A percentile compares a stretch with the other conserved stretches of the same genome.
phyloP scores from a whole-genome alignment of 2,797 vertebrate genomes.

The Tragopan temminckii region DNA sequence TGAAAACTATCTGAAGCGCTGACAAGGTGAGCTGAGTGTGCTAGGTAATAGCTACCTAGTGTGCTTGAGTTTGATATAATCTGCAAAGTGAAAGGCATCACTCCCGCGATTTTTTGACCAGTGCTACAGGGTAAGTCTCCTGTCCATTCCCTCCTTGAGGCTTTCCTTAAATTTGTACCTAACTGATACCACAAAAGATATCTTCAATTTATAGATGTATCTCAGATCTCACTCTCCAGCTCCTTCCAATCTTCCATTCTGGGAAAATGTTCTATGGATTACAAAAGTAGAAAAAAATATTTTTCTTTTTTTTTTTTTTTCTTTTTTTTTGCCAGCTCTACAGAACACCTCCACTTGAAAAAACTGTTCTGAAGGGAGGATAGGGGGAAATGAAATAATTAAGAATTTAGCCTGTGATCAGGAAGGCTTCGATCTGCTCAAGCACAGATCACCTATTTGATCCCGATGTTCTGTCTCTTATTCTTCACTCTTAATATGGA shows the following conservation, averaged over 20 bases:
- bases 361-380: not conserved
- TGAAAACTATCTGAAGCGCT: not conserved
- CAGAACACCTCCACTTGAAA: not conserved
- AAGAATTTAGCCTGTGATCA: not conserved
- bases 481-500: conserved; percentile 23
- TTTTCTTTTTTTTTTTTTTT: not conserved
- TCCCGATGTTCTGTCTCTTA: not conserved
- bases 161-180: not conserved
- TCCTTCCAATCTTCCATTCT: not conserved
- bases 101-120: not conserved
- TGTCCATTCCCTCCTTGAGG: not conserved
- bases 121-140: not conserved
- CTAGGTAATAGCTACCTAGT: not conserved
- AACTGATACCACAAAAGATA: not conserved
- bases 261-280: not conserved
- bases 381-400: not conserved
- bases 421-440: not conserved
- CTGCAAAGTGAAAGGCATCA: not conserved
- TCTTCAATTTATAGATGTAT: not conserved
- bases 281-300: not conserved
- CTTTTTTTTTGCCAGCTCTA: not conserved
- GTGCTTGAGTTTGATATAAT: not conserved
- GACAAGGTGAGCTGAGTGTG: not conserved
- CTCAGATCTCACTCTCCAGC: not conserved
- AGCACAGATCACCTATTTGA: conserved; percentile 23